Evolutionary conservation across 2,113 vertebrate species (phyloP).

Genomic region (Dicrurus megarhynchus): DNA sequence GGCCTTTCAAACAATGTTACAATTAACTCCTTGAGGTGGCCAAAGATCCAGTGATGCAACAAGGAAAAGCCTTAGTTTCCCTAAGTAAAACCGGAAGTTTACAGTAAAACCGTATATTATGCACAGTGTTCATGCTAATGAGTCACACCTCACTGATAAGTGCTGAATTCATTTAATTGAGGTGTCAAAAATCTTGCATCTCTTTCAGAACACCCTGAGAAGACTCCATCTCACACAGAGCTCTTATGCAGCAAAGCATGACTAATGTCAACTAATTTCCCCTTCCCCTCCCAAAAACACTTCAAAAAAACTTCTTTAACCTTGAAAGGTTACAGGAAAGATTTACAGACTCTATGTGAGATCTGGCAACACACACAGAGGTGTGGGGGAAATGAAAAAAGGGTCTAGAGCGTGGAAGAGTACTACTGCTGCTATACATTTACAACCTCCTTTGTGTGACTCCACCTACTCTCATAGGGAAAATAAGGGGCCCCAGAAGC

Average conservation of each 20-base stretch:
- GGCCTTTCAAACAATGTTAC: background rate
- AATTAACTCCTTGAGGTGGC: background rate
- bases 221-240: background rate
- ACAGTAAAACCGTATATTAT: background rate
- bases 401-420: background rate
- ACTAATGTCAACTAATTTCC: background rate
- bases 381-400: background rate
- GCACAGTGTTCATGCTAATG: background rate
- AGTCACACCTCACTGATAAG: background rate
- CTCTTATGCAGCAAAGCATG: background rate
- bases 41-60: background rate
- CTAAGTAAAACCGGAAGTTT: background rate
- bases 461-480: background rate
- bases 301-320: background rate
- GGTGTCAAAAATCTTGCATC: background rate
- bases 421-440: background rate
- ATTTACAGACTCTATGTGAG: background rate
- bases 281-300: background rate
- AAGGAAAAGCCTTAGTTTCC: background rate
- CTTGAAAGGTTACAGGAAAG: background rate
- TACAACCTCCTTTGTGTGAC: background rate
- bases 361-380: background rate
- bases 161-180: background rate
- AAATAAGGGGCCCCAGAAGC: background rate
- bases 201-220: background rate